Conservation (phyloP, 2,113 vertebrate species). For the Larimichthys crocea region DNA sequence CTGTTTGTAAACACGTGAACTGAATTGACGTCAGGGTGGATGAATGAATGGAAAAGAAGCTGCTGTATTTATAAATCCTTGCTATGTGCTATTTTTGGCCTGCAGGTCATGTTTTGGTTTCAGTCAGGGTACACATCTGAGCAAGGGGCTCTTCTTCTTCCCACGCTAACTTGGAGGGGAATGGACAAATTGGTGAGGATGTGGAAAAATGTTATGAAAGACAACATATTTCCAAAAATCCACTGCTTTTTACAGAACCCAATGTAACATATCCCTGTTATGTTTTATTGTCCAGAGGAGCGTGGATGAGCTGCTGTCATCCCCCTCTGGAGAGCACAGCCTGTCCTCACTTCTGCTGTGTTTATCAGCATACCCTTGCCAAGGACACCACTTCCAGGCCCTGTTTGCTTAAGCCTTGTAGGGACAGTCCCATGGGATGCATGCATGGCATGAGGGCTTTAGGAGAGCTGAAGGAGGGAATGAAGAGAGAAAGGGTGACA, state of each 20-base stretch:
- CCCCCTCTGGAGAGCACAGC: conserved; percentile 59
- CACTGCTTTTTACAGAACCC: conserved; percentile 26
- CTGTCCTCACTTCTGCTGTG: conserved; percentile 62
- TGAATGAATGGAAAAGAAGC: conserved; percentile 27
- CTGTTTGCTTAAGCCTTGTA: conserved; percentile 74
- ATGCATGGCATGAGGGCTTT: conserved; percentile 8
- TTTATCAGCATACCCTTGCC: conserved; percentile 69
- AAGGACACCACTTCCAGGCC: conserved; percentile 72
- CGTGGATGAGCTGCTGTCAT: conserved; percentile 27
- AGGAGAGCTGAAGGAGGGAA: conserved; percentile 18
- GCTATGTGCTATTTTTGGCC: conserved; percentile 56
- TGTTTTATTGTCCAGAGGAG: conserved; percentile 62
- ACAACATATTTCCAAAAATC: neutral
- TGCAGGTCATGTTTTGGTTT: conserved; percentile 56
- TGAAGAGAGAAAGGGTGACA: conserved; percentile 1
- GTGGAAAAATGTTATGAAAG: neutral
- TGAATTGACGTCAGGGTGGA: conserved; percentile 6
- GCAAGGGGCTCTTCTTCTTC: conserved; percentile 32
- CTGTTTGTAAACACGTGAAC: conserved; percentile 10
- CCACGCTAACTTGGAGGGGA: conserved; percentile 20
- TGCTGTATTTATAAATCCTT: neutral
- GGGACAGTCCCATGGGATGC: conserved; percentile 61
- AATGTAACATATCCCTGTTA: conserved; percentile 59
- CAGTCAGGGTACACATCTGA: conserved; percentile 29
- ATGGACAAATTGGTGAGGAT: neutral